Conservation (phyloP, 2,797 vertebrate genomes). For the Anguilla marmorata region DNA sequence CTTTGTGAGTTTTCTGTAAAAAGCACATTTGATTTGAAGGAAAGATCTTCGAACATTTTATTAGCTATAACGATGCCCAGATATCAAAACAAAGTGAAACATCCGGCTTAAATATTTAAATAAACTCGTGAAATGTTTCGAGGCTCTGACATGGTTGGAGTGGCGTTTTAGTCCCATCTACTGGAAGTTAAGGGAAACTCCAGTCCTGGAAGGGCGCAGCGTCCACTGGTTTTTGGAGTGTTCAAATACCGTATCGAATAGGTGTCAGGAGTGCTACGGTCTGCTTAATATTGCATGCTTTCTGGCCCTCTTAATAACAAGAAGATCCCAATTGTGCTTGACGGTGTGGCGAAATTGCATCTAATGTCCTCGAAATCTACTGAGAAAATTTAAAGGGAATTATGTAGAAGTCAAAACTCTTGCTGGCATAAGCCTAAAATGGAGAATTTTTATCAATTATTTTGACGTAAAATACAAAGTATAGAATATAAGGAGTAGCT, state of each 20-base stretch:
- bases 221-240: too few species aligned
- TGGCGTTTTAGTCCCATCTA: slow-evolving; percentile 9
- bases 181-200: not conserved
- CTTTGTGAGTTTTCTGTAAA: too few species aligned
- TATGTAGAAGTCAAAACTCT: not conserved
- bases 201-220: too few species aligned
- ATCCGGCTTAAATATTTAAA: too few species aligned
- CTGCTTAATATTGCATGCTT: not conserved
- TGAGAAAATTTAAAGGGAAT: not conserved
- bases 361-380: not conserved
- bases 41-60: not conserved
- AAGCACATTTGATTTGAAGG: not conserved
- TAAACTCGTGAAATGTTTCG: too few species aligned
- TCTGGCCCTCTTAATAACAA: not conserved
- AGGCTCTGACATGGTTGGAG: not conserved
- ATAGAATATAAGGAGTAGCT: not conserved
- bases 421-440: not conserved
- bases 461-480: not conserved
- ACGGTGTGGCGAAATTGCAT: not conserved
- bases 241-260: slow-evolving; percentile 54
- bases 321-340: not conserved
- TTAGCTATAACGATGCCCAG: not conserved
- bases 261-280: slow-evolving; percentile 39
- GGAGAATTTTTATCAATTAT: not conserved
- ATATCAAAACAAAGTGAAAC: not conserved